Base-by-base conservation (phyloP, 2,113 vertebrate genomes). In the Rostratula benghalensis region DNA sequence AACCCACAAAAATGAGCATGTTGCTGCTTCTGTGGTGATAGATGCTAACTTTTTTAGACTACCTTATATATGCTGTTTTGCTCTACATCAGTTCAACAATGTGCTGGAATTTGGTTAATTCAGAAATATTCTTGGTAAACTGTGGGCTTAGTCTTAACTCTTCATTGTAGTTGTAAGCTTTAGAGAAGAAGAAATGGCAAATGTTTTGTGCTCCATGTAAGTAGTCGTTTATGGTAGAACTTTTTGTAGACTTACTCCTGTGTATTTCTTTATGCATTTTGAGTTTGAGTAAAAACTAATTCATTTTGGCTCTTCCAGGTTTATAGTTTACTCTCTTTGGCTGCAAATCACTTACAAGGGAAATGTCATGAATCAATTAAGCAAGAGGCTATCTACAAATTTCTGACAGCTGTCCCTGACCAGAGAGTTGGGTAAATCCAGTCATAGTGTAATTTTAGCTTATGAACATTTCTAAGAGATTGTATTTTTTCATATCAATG, bases 251-350 rank as follows among this genome's bases (percentile, higher is more conserved):
- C 51, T 83, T 51, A 77, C 5, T 90, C 10, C 8, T 24, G 22
- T 86, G 5, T 56, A 43, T 48, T 86, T 84, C 60, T 90, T 89
- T 7, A 63, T 64, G 28, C 9, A 24, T 84, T 92, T 51, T 71
- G 27, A 63, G 18, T 87, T 94, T 82, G 41, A 91, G 70, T 93
- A 89, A 56, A 69, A 88, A 86, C 61, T 60, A 37, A 94, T 89
- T 92, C 6, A 33, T 51, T 86, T 96, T 68, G 60, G 20, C 64
- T 97, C 50, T 97, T 95, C 28, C 96, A 98, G 98, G 97, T 98
- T 94, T 98, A 97, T 96, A 97, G 67, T 92, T 97, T 98, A 57
- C 98, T 98, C 77, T 98, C 98, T 87, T 96, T 98, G 94, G 97
- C 97, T 95, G 91, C 96, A 94, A 98, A 96, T 95, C 79, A 86